Conservation (phyloP, 92 coral and sea anemone genomes). For the Bergia sp. region DNA sequence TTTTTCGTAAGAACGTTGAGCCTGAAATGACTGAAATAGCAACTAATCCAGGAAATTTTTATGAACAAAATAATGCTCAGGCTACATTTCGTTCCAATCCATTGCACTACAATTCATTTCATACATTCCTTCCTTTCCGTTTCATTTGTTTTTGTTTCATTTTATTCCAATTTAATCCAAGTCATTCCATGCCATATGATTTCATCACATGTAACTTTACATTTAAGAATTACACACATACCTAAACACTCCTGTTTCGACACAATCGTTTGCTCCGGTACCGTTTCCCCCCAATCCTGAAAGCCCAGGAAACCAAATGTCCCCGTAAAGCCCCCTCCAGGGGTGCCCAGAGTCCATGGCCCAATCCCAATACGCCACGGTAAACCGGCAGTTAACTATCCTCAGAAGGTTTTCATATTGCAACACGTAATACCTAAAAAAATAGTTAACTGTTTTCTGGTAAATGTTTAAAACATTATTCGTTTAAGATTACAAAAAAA, state of each 20-base stretch:
- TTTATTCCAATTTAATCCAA: no score
- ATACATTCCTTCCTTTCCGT: no score
- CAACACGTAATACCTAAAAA: background rate
- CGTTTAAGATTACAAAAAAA: no score
- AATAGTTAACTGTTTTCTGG: background rate
- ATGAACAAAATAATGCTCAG: no score
- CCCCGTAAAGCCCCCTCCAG: background rate
- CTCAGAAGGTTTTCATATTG: constrained; percentile 1
- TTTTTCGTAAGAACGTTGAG: no score
- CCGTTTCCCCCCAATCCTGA: background rate
- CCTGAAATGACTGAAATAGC: background rate
- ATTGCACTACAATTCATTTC: no score
- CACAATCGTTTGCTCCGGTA: background rate
- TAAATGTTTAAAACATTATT: no score
- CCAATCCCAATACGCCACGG: background rate
- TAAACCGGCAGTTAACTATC: background rate
- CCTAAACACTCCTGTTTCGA: background rate
- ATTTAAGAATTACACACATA: background rate
- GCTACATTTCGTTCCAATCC: no score
- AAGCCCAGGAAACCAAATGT: background rate
- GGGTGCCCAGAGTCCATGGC: background rate
- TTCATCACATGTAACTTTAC: no score
- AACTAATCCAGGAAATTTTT: no score
- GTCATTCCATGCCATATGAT: no score
- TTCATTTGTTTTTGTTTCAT: no score